phyloP scores from a whole-genome alignment of 1,140 invertebrate genomes.

The Scaptodrosophila lebanonensis region DNA sequence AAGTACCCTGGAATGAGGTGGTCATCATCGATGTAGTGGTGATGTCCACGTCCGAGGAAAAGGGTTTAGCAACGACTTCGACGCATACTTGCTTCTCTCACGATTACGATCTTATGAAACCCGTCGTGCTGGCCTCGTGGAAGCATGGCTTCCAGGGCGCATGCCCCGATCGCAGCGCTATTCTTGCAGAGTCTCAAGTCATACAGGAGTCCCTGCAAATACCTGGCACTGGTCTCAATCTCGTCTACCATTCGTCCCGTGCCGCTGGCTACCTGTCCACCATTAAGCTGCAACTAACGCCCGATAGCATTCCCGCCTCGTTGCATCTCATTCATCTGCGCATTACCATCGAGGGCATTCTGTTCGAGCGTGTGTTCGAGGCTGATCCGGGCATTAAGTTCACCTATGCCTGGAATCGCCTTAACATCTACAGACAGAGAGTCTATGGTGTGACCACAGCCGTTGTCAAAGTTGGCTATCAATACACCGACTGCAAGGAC shows the following conservation, averaged over 20 bases:
- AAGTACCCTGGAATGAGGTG: conserved; percentile 97
- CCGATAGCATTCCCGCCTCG: conserved; percentile 87
- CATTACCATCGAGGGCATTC: conserved; percentile 95
- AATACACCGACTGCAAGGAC: conserved; percentile 94
- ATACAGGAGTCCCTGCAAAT: conserved; percentile 96
- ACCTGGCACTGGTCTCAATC: conserved; percentile 93
- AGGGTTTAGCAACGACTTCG: conserved; percentile 79
- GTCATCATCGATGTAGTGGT: conserved; percentile 92
- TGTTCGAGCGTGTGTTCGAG: conserved; percentile 95
- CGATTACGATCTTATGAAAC: conserved; percentile 95
- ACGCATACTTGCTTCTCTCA: conserved; percentile 91
- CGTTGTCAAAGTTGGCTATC: conserved; percentile 96
- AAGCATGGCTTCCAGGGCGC: conserved; percentile 97
- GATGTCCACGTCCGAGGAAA: conserved; percentile 91
- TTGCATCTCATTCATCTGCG: conserved; percentile 91
- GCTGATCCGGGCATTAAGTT: conserved; percentile 97
- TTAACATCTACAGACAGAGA: conserved; percentile 97
- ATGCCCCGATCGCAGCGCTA: conserved; percentile 93
- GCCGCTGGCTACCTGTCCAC: conserved; percentile 95
- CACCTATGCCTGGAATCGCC: conserved; percentile 96
- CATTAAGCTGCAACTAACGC: conserved; percentile 95
- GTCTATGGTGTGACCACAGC: conserved; percentile 95
- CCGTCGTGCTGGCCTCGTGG: conserved; percentile 96
- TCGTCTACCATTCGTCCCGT: conserved; percentile 96
- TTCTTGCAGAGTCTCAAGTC: conserved; percentile 96